Conservation (phyloP, 2,113 vertebrate species). For the Hippocampus abdominalis region DNA sequence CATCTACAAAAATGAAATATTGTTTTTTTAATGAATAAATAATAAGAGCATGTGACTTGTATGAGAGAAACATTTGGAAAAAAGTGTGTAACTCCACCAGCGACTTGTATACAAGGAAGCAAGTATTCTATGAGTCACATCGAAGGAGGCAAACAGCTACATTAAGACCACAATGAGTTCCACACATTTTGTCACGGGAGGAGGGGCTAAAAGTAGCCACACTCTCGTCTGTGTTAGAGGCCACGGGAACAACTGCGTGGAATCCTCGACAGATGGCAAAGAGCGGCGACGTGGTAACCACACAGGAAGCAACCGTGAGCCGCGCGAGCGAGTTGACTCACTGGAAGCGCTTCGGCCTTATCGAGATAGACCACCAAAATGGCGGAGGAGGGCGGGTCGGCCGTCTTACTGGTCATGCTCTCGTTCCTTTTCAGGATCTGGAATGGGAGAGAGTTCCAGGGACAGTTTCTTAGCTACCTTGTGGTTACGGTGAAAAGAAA, state of each 20-base stretch:
- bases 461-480: background rate
- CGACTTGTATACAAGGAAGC: conserved; percentile 20
- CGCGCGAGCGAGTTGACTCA: conserved; percentile 48
- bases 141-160: conserved; percentile 33
- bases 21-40: background rate
- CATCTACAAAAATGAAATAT: conserved; percentile 65
- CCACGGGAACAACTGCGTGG: conserved; percentile 14
- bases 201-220: background rate
- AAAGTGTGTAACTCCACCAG: conserved; percentile 19
- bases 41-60: conserved; percentile 5
- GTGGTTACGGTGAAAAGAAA: background rate
- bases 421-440: conserved; percentile 81
- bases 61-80: background rate
- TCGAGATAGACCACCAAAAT: conserved; percentile 88
- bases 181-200: background rate
- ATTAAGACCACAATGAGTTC: conserved; percentile 6
- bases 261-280: conserved; percentile 40
- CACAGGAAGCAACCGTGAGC: conserved; percentile 48
- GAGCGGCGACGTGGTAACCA: conserved; percentile 26
- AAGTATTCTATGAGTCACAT: background rate
- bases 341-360: conserved; percentile 86
- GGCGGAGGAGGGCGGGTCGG: conserved; percentile 82
- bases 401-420: conserved; percentile 64
- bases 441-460: background rate
- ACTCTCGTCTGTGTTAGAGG: conserved; percentile 9